Base-by-base conservation (phyloP, 1,140 invertebrate genomes). In the Pogonomyrmex barbatus region DNA sequence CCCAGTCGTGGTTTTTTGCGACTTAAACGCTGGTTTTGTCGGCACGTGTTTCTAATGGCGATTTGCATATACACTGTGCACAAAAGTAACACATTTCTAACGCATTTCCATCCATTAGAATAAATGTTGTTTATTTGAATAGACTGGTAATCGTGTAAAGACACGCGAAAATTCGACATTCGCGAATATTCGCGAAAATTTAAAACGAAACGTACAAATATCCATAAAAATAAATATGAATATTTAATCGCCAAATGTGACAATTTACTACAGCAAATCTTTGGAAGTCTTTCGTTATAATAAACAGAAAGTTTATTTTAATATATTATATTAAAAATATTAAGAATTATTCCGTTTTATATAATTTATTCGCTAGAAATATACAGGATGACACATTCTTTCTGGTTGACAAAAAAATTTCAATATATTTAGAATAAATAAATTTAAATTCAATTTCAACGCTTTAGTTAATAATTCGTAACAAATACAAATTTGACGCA, bases 91-190 rank as follows among this genome's bases (percentile, higher is more conserved):
- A 17, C 42, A 39, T 47, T 77, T 63, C 14, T 52, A 8, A 58
- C 30, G 30, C 42, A 39, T 47, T 77, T 63, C 14, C 24, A 36
- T 78, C 47, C 65, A 17, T 50, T 63, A 65, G 30, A 47, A 78
- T 24, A 3, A 2, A 2, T 14, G 10, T 14, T 6, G 0, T 10
- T n/a, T 71, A 24, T 24, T 24, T 24, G 24, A 24, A n/a, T n/a
- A 36, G 10, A 24, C 9, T 56, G 5, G 10, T 36, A 6, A 0
- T 17, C 5, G 17, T 17, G 14, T 39, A 50, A 71, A 39, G 8
- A 12, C 9, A 4, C 9, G 24, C 5, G n/a, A n/a, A n/a, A n/a
- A n/a, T n/a, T n/a, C n/a, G n/a, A n/a, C n/a, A n/a, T n/a, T n/a
- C n/a, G n/a, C n/a, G n/a, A n/a, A n/a, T 10, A 12, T 54, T 36